Evolutionary conservation across 2,113 vertebrate genomes (phyloP), one percentile per base, ranked within the genome.

Genomic region (Manacus vitellinus): DNA sequence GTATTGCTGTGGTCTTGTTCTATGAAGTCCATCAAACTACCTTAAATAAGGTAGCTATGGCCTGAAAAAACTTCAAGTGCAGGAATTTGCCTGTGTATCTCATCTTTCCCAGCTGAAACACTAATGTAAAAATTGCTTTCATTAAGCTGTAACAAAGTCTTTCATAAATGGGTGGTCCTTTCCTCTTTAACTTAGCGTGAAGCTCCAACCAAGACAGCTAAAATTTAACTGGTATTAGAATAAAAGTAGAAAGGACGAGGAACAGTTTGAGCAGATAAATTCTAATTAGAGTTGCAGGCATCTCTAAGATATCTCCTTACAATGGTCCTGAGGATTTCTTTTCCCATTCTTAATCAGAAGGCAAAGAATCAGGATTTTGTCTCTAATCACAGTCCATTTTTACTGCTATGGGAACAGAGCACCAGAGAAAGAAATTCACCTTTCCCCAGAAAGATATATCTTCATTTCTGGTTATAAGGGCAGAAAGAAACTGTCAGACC

Each of bases 401-500:
- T 89, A 85, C 37, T 66, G 63, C 71, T 84, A 5, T 16, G 44
- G 18, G 54, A 90, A 46, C 1, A 70, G 23, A 77, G 58, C 47
- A 43, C 6, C 39, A 80, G 44, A 93, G 47, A 66, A 87, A 88
- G 74, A 95, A 87, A 89, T 6, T 21, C 35, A 72, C 23, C 30
- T 86, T 91, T 94, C 56, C 46, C 41, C 37, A 66, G 46, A 51
- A 84, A 93, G 61, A 44, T 43, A 46, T 7, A 59, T 70, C 71
- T 41, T 87, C 43, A 33, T 72, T 91, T 86, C 67, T 17, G 10
- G 44, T 76, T 70, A 59, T 1, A 25, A 91, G 24, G 41, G 52
- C 28, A 78, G 75, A 94, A 94, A 56, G 85, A 96, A 95, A 94
- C 74, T 3, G 3, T 88, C 79, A 95, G 96, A 87, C 47, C 52